Percentiles rank a stretch among this genome's conserved stretches.
Conservation (phyloP, 1,140 invertebrate species). For the Heliothis virescens region DNA sequence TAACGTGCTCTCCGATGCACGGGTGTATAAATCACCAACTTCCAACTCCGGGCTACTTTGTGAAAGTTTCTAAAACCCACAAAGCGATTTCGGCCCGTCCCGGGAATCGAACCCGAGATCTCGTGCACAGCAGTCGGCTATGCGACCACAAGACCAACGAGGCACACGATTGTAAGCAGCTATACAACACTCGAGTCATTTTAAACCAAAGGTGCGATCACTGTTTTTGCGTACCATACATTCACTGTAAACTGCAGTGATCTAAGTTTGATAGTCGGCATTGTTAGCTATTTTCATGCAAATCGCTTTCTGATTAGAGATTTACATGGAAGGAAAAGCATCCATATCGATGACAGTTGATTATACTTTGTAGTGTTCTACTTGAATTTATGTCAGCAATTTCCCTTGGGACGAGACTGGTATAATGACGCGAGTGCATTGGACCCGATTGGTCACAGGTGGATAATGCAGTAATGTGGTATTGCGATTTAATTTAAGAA, state of each 20-base stretch:
- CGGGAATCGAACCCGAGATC: too few relatives aligned
- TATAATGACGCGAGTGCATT: slow-evolving; percentile 5
- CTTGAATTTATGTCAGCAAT: slow-evolving; percentile 8
- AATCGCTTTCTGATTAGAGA: slow-evolving; percentile 12
- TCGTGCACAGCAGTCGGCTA: too few relatives aligned
- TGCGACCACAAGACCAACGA: too few relatives aligned
- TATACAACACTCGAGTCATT: neutral
- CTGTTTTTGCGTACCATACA: neutral
- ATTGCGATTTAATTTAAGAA: neutral
- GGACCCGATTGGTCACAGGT: neutral
- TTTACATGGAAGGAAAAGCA: slow-evolving; percentile 12
- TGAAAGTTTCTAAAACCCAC: too few relatives aligned
- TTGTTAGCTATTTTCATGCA: slow-evolving; percentile 12
- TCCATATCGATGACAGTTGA: slow-evolving; percentile 24
- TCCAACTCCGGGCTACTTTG: too few relatives aligned
- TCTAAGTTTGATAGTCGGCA: neutral
- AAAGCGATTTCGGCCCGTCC: too few relatives aligned
- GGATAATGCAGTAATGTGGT: slow-evolving; percentile 19
- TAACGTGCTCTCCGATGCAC: too few relatives aligned
- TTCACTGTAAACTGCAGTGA: neutral
- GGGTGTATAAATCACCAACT: too few relatives aligned
- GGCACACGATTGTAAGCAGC: too few relatives aligned
- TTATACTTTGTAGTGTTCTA: slow-evolving; percentile 16
- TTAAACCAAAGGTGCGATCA: neutral
- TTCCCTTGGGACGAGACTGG: slow-evolving; percentile 12